Percentiles rank a stretch among this genome's conserved stretches.
phyloP scores from a whole-genome alignment of 2,797 vertebrate species.

The Artibeus lituratus region DNA sequence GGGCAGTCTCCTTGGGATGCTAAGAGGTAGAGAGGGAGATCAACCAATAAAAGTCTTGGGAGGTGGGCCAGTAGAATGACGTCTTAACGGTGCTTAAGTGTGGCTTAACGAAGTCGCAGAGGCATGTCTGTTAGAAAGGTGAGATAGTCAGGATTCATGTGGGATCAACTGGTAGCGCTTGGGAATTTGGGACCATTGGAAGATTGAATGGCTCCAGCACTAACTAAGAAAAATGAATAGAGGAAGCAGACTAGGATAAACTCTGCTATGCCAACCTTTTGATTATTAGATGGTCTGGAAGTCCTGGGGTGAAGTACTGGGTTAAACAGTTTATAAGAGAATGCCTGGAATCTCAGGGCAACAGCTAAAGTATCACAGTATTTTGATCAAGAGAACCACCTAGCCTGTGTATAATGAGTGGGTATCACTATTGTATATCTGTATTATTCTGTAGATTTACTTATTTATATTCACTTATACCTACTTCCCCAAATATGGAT shows the following conservation, averaged over 20 bases:
- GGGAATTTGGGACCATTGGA: background rate
- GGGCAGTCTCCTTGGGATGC: background rate
- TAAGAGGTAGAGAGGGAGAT: background rate
- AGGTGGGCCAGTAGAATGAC: background rate
- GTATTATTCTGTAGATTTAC: background rate
- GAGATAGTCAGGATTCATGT: background rate
- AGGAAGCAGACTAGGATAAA: background rate
- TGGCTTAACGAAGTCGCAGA: background rate
- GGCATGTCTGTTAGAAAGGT: background rate
- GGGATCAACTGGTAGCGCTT: background rate
- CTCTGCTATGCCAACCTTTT: accelerated
- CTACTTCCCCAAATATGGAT: background rate
- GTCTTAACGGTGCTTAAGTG: background rate
- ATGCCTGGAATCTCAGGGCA: background rate
- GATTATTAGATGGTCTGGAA: background rate
- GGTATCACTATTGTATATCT: background rate
- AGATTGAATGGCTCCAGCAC: background rate
- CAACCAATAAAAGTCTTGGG: background rate
- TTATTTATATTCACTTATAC: background rate
- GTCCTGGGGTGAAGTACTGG: background rate
- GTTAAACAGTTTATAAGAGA: background rate
- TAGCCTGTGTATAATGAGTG: background rate
- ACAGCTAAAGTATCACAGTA: background rate
- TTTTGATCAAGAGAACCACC: background rate
- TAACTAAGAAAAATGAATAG: background rate